phyloP scores from a whole-genome alignment of 2,797 vertebrate genomes.

The Masticophis lateralis region DNA sequence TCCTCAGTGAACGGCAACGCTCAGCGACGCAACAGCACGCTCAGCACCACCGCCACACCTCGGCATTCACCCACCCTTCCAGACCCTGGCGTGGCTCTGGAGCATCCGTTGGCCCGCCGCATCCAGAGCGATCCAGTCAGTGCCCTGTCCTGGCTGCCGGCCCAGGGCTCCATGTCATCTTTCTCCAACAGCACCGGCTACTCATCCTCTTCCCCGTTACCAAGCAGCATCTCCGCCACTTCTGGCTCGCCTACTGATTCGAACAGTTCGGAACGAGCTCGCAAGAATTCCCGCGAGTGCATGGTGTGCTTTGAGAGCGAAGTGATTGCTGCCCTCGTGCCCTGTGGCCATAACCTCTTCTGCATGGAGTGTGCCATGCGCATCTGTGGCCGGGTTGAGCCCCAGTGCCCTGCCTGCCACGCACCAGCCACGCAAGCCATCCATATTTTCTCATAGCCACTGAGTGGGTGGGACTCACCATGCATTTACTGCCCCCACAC shows the following conservation, averaged over 20 bases:
- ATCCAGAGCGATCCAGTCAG: constrained; percentile 86
- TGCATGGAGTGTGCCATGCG: constrained; percentile 97
- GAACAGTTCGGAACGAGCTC: constrained; percentile 71
- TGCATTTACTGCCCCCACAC: background rate
- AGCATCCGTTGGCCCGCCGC: constrained; percentile 85
- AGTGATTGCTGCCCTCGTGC: constrained; percentile 90
- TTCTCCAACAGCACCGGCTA: constrained; percentile 86
- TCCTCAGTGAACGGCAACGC: constrained; percentile 56
- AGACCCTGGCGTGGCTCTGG: constrained; percentile 68
- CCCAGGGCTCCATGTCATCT: constrained; percentile 75
- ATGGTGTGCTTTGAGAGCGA: constrained; percentile 93
- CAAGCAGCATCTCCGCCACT: constrained; percentile 64
- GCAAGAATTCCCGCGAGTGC: constrained; percentile 82
- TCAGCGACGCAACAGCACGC: constrained; percentile 79
- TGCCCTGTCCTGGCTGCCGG: constrained; percentile 85
- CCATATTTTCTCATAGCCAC: constrained; percentile 92
- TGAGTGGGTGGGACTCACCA: fast-evolving
- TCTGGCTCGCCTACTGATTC: constrained; percentile 87
- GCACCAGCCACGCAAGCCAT: constrained; percentile 93
- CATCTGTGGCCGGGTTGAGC: constrained; percentile 88
- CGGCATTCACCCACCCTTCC: constrained; percentile 90
- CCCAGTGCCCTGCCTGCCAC: constrained; percentile 92
- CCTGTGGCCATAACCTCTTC: constrained; percentile 97
- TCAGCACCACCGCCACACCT: constrained; percentile 80
- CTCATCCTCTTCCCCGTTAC: constrained; percentile 85